phyloP scores from a whole-genome alignment of 2,797 vertebrate species.

The Macropodus opercularis region DNA sequence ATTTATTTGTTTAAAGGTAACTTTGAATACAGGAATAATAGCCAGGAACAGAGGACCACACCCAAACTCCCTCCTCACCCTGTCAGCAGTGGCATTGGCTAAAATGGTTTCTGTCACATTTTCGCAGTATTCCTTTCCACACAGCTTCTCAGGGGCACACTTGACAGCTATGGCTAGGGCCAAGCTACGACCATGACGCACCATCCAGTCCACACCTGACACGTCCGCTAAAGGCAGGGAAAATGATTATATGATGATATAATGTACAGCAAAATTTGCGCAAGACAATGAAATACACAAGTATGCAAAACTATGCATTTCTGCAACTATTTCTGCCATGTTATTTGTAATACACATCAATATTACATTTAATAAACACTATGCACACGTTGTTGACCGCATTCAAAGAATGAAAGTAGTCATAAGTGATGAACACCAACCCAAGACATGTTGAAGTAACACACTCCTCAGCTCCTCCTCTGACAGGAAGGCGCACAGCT shows the following conservation, averaged over 20 bases:
- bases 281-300: too few species aligned
- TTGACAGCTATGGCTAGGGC: conserved; percentile 91
- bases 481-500: conserved; percentile 92
- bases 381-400: not conserved
- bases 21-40: too few species aligned
- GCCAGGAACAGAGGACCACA: not conserved
- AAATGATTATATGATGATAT: not conserved
- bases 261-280: not conserved
- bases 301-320: conserved; percentile 3
- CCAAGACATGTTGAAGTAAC: conserved; percentile 90
- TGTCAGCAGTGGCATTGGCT: conserved; percentile 89
- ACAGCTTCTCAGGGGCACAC: conserved; percentile 87
- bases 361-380: not conserved
- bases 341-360: too few species aligned
- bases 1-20: not conserved
- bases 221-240: conserved; percentile 83
- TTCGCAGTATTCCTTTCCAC: conserved; percentile 83
- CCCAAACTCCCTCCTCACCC: conserved; percentile 80
- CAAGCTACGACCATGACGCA: conserved; percentile 94
- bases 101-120: conserved; percentile 88
- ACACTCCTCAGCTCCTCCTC: conserved; percentile 91
- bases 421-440: conserved; percentile 70
- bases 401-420: not conserved
- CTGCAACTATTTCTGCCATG: too few species aligned
- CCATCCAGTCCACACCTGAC: conserved; percentile 99